phyloP scores from a whole-genome alignment of 2,113 vertebrate species.

The Bufo bufo region DNA sequence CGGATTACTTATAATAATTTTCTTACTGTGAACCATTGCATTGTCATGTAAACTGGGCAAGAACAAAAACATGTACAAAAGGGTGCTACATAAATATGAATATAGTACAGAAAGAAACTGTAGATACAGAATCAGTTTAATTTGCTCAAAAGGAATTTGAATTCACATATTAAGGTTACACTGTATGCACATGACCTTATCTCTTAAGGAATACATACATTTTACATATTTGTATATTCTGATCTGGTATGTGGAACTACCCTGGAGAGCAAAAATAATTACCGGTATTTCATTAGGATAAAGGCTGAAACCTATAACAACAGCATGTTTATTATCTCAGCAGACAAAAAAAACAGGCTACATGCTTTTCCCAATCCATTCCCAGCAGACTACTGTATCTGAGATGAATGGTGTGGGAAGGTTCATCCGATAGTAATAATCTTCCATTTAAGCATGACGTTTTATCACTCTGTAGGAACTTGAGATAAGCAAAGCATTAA shows the following conservation, averaged over 20 bases:
- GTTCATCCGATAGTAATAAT: conserved; percentile 37
- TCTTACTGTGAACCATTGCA: no score
- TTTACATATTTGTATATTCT: neutral
- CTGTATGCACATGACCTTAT: neutral
- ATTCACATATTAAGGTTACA: neutral
- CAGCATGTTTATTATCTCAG: conserved; percentile 31
- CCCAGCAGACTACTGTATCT: conserved; percentile 24
- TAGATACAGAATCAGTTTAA: neutral
- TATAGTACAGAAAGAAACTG: neutral
- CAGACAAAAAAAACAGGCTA: neutral
- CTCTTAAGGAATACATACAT: neutral
- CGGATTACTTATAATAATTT: no score
- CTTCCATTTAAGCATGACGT: neutral
- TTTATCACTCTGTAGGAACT: conserved; percentile 10
- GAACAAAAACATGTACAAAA: neutral
- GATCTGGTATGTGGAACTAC: neutral
- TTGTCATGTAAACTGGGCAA: neutral
- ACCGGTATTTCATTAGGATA: neutral
- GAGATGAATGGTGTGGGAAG: conserved; percentile 30
- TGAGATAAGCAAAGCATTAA: conserved; percentile 30
- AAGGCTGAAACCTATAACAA: neutral
- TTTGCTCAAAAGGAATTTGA: neutral
- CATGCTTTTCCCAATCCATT: conserved; percentile 26
- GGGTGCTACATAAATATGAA: neutral
- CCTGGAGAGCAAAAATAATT: neutral